Evolutionary conservation across 2,113 vertebrate species (phyloP).

Genomic region (Phyllostomus hastatus): DNA sequence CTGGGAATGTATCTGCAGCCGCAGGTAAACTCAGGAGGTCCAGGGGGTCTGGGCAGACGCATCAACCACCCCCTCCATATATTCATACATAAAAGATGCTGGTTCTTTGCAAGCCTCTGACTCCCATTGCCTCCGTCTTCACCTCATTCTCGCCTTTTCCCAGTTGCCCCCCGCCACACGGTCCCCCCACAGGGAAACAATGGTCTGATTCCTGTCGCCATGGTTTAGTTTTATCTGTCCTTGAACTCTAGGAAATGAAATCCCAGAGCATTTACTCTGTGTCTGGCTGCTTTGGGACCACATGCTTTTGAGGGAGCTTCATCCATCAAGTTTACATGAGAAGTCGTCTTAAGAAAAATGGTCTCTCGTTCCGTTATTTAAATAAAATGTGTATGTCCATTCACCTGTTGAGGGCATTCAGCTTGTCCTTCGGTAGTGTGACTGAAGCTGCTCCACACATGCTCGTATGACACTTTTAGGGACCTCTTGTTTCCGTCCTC

Average conservation of each 20-base stretch:
- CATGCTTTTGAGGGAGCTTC: neutral
- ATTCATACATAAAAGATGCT: neutral
- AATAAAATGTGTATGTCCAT: neutral
- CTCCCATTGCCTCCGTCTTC: neutral
- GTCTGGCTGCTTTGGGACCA: neutral
- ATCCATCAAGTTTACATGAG: neutral
- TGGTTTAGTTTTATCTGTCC: neutral
- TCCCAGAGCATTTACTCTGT: neutral
- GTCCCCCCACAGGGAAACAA: neutral
- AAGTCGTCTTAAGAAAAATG: neutral
- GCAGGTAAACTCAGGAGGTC: neutral
- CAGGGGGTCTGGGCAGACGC: neutral
- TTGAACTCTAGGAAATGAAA: neutral
- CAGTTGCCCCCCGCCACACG: rapidly evolving
- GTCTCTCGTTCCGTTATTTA: neutral
- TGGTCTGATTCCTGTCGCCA: neutral
- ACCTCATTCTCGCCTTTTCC: neutral
- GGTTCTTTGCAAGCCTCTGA: neutral
- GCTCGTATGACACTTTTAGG: neutral
- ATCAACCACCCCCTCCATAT: rapidly evolving
- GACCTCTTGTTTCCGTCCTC: neutral
- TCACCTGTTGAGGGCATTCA: neutral
- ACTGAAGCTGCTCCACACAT: neutral
- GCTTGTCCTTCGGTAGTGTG: neutral
- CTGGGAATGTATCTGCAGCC: neutral